These are phyloP conservation scores for Gasterosteus nipponicus DNA, from an alignment of 2,113 vertebrate species.

Conservation along the genomic window DNA sequence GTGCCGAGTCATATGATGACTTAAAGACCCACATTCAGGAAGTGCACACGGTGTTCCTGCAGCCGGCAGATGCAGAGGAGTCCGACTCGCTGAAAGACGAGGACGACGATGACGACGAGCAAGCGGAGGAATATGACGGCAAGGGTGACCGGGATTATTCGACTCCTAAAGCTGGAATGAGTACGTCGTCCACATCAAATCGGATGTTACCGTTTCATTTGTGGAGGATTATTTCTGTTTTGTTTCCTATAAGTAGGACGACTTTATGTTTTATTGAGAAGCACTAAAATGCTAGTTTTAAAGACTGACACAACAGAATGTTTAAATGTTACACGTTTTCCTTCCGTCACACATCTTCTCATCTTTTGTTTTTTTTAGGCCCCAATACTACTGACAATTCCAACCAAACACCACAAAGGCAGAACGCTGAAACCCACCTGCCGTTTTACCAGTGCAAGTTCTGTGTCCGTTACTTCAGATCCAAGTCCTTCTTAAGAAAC, in stretches of 20 bases:
- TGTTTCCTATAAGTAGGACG: constrained; percentile 10
- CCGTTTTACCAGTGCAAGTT: constrained; percentile 99
- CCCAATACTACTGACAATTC: constrained; percentile 85
- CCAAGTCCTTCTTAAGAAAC: constrained; percentile 94
- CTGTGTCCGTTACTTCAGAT: constrained; percentile 98
- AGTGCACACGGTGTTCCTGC: constrained; percentile 96
- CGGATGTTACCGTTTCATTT: constrained; percentile 52
- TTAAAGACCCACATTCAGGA: constrained; percentile 97
- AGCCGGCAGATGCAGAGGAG: constrained; percentile 93
- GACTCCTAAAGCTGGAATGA: constrained; percentile 87
- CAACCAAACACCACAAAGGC: constrained; percentile 86
- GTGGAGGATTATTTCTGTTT: constrained; percentile 42
- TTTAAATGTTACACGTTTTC: not conserved
- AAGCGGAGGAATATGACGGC: constrained; percentile 86
- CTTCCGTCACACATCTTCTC: not conserved
- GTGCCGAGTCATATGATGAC: constrained; percentile 95
- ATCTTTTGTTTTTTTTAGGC: constrained; percentile 83
- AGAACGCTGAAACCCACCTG: constrained; percentile 84
- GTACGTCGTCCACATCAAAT: constrained; percentile 77
- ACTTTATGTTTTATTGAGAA: constrained; percentile 2
- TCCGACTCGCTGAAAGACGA: constrained; percentile 77
- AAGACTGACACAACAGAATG: not conserved
- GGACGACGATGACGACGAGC: constrained; percentile 88
- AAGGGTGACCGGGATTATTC: constrained; percentile 89
- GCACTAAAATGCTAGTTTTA: not conserved